phyloP scores from a whole-genome alignment of 2,113 vertebrate species.

The Melanocharis versteri region DNA sequence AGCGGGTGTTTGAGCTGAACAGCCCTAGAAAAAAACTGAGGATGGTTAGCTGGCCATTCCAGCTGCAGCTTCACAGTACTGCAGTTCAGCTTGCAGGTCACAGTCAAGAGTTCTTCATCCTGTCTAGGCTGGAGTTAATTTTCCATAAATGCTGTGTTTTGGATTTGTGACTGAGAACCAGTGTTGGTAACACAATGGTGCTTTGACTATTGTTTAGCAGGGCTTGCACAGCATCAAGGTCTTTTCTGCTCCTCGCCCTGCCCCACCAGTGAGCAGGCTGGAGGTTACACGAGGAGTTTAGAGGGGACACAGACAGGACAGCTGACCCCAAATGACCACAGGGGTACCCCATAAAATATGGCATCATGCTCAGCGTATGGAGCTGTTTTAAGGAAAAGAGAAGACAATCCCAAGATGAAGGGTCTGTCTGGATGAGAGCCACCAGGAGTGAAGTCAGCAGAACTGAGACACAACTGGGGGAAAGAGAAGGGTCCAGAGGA shows the following conservation, averaged over 20 bases:
- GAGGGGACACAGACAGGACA: not conserved
- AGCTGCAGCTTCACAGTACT: not conserved
- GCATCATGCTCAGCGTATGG: not conserved
- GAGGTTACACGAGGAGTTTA: not conserved
- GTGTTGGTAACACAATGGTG: not conserved
- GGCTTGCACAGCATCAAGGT: not conserved
- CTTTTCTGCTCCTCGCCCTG: not conserved
- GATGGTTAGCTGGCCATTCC: not conserved
- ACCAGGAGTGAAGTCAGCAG: not conserved
- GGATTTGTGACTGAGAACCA: not conserved
- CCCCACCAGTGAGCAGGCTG: not conserved
- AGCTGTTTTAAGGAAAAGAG: not conserved
- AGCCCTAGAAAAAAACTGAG: not conserved
- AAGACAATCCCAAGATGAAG: not conserved
- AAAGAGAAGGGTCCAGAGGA: not conserved
- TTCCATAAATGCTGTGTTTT: not conserved
- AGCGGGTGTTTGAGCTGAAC: not conserved
- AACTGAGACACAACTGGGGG: not conserved
- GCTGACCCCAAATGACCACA: rapidly evolving
- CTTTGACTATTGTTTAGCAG: not conserved
- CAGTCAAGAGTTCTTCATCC: not conserved
- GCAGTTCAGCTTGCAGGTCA: not conserved
- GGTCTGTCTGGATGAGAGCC: not conserved
- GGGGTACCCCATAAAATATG: not conserved
- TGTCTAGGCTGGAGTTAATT: not conserved